Percentiles rank a stretch among this genome's conserved stretches.
Evolutionary conservation across 2,113 vertebrate genomes (phyloP).

Genomic region (Pycnonotus jocosus): DNA sequence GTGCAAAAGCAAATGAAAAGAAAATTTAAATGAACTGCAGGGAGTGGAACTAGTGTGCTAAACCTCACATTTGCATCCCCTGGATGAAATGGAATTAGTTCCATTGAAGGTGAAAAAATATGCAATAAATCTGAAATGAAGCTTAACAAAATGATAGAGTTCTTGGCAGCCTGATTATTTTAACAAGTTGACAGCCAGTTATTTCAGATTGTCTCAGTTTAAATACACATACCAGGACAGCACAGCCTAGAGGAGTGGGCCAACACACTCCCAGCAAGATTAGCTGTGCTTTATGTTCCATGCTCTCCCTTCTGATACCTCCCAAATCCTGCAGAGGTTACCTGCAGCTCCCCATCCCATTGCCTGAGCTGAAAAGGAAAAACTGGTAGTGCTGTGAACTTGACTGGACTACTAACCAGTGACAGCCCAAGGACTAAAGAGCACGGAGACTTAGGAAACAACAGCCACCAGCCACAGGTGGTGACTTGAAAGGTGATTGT

Average conservation of each 20-base stretch:
- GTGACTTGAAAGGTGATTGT: neutral
- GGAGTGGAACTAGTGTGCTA: neutral
- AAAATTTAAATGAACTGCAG: neutral
- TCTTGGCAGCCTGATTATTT: neutral
- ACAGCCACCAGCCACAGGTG: neutral
- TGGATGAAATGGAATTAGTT: neutral
- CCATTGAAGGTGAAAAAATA: neutral
- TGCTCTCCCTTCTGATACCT: neutral
- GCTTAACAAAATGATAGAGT: neutral
- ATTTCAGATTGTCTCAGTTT: neutral
- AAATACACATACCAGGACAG: neutral
- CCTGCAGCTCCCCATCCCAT: fast-evolving
- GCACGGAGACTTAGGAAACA: neutral
- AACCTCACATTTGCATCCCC: neutral
- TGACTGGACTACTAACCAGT: neutral
- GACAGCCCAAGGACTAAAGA: neutral
- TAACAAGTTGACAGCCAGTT: neutral
- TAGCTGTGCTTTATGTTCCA: neutral
- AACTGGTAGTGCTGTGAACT: neutral
- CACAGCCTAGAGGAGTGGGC: neutral
- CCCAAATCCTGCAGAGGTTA: neutral
- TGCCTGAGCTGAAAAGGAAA: neutral
- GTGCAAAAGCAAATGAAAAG: neutral
- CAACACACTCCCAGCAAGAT: neutral
- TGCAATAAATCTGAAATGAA: neutral